Conservation (phyloP, 2,888 invertebrate genomes). For the Iphiclides podalirius region DNA sequence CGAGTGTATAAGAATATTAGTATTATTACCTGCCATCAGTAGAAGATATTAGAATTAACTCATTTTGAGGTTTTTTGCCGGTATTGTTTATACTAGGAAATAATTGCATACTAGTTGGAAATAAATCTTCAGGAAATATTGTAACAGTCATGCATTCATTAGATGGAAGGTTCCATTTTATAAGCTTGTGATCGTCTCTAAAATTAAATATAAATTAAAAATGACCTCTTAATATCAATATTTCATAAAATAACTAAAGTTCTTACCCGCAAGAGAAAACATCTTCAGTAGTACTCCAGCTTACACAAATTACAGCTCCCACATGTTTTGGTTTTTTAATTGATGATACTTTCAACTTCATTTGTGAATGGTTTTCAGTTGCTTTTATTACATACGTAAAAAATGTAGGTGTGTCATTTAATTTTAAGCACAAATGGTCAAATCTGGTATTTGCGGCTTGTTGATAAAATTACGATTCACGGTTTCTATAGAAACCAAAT, state of each 20-base stretch:
- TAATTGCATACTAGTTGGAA: constrained; percentile 95
- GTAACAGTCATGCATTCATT: constrained; percentile 88
- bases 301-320: constrained; percentile 92
- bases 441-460: too few species aligned
- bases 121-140: constrained; percentile 90
- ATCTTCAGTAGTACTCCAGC: constrained; percentile 97
- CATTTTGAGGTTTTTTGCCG: constrained; percentile 82
- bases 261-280: constrained; percentile 91
- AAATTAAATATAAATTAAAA: constrained; percentile 1
- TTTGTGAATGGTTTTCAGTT: constrained; percentile 47
- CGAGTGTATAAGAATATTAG: not conserved
- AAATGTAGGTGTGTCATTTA: too few species aligned
- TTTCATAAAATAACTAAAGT: not conserved
- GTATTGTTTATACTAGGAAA: constrained; percentile 84
- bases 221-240: not conserved
- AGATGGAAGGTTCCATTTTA: constrained; percentile 92
- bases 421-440: too few species aligned
- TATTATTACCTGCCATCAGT: constrained; percentile 87
- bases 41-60: constrained; percentile 91
- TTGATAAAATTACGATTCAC: not conserved
- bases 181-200: constrained; percentile 95
- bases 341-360: constrained; percentile 91
- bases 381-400: not conserved
- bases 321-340: constrained; percentile 87
- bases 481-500: constrained; percentile 17